phyloP scores from a whole-genome alignment of 2,113 vertebrate genomes.

The Pachycephala philippinensis region DNA sequence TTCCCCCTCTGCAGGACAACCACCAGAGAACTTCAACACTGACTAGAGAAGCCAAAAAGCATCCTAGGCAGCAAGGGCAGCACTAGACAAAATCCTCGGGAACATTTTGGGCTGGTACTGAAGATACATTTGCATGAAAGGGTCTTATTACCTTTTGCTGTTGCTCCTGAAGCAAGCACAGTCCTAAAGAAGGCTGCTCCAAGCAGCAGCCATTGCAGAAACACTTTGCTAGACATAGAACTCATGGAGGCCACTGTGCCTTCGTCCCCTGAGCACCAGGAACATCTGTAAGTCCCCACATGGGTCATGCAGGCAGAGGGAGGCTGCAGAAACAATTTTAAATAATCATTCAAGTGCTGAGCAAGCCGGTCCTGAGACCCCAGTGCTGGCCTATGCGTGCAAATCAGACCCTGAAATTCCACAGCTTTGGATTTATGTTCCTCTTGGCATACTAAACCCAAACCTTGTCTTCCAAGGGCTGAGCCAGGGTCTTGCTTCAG shows the following conservation, averaged over 20 bases:
- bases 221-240: background rate
- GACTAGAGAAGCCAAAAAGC: background rate
- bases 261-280: background rate
- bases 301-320: background rate
- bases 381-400: background rate
- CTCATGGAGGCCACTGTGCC: background rate
- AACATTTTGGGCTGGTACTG: background rate
- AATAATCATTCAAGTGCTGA: background rate
- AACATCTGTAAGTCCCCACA: background rate
- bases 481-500: background rate
- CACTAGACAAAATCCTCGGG: background rate
- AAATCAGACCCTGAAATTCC: background rate
- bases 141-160: background rate
- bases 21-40: background rate
- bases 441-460: background rate
- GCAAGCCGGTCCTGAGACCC: accelerated
- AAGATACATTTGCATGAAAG: background rate
- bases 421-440: background rate
- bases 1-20: background rate
- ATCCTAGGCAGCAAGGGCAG: background rate
- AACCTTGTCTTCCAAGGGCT: background rate
- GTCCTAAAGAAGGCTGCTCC: background rate
- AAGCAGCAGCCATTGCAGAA: background rate
- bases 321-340: background rate
- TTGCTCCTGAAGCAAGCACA: background rate